A percentile compares a stretch with the other conserved stretches of the same genome.
phyloP scores from a whole-genome alignment of 2,888 invertebrate species.

The Drosophila rellima region DNA sequence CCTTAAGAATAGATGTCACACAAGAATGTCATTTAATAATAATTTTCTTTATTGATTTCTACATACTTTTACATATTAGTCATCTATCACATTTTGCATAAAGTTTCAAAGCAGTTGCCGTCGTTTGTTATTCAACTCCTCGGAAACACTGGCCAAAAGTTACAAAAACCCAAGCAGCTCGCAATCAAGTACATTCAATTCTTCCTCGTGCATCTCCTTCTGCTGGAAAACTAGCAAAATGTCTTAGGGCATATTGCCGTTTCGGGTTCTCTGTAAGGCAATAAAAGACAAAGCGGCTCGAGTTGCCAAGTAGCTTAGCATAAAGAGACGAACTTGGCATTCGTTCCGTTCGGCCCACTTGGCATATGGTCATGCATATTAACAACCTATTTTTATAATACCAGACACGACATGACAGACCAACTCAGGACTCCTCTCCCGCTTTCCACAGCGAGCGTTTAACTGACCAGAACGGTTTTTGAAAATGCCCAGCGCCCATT shows the following conservation, averaged over 20 bases:
- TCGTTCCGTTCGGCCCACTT: slow-evolving; percentile 56
- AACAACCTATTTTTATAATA: slow-evolving; percentile 81
- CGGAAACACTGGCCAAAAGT: slow-evolving; percentile 19
- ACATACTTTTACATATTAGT: not conserved
- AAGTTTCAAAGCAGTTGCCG: not conserved
- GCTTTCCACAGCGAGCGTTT: slow-evolving; percentile 15
- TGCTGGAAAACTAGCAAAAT: slow-evolving; percentile 51
- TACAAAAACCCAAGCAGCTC: slow-evolving; percentile 28
- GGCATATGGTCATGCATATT: slow-evolving; percentile 84
- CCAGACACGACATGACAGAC: slow-evolving; percentile 31
- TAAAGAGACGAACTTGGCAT: slow-evolving; percentile 51
- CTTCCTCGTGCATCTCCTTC: not conserved
- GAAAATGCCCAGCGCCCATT: slow-evolving; percentile 55
- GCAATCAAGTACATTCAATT: slow-evolving; percentile 50
- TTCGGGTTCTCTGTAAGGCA: slow-evolving; percentile 26
- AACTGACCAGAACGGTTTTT: slow-evolving; percentile 68
- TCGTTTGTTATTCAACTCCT: slow-evolving; percentile 5
- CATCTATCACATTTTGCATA: not conserved
- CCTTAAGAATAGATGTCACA: not conserved
- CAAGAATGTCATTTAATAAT: slow-evolving; percentile 1
- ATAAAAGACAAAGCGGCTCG: slow-evolving; percentile 56
- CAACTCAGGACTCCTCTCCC: not conserved
- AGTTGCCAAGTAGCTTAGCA: slow-evolving; percentile 59
- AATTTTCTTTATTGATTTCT: slow-evolving; percentile 7
- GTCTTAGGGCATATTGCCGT: slow-evolving; percentile 50